Base-by-base conservation (phyloP, 2,888 invertebrate species). In the Parnassius mnemosyne region DNA sequence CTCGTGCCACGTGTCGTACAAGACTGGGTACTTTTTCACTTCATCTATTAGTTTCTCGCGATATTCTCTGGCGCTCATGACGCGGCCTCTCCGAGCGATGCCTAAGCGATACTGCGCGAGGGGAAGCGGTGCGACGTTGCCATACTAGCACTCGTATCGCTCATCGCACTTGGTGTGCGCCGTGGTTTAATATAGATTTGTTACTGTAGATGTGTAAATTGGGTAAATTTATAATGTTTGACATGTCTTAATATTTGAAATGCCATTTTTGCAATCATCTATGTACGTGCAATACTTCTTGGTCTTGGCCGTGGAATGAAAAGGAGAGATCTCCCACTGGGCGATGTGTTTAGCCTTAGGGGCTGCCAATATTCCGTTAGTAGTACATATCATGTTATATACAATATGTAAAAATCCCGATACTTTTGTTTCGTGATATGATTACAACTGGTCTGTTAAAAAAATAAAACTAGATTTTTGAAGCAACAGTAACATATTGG, bases 1-100 rank as follows among this genome's bases (percentile, higher is more conserved):
- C 71, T 89, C 89, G 69, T 89, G 85, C 49, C 81, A 71, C 55
- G 89, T 89, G 79, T 91, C 87, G 76, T 90, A 91, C 65, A 91
- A 67, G 68, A 89, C 87, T 1, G 89, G 90, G 65, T 81, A 85
- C 66, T 82, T 83, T 74, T 84, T 85, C 73, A 91, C 90, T 68
- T 89, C 89, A 60, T 89, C 89, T 55, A 91, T 91, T 9, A 91
- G 73, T 55, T 74, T 74, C 68, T 90, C 90, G 34, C 90, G 75
- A 63, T 83, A 86, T 55, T 80, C 76, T 9, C 76, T 72, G 58
- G 76, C 79, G 81, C 84, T 83, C 56, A 64, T 70, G 61, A 44
- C 63, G 46, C 44, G 54, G 51, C 58, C 46, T 44, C 44, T 12
- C 55, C 16, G 42, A 2, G 72, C 77, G 72, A 73, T 69, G 69